A percentile compares a stretch with the other conserved stretches of the same genome.
Conservation (phyloP, 2,888 invertebrate species). For the Chromoteleia sp. region DNA sequence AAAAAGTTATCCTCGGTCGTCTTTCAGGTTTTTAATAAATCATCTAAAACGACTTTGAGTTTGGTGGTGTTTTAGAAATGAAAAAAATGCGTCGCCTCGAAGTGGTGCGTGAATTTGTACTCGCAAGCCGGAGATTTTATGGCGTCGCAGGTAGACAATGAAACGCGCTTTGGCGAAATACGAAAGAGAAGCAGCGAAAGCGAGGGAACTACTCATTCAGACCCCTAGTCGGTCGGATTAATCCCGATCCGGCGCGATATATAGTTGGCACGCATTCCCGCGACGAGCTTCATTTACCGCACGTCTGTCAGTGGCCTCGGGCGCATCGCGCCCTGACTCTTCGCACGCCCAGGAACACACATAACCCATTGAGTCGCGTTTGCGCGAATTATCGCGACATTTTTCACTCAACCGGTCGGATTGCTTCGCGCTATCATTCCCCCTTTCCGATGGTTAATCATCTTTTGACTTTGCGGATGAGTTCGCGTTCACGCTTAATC, state of each 20-base stretch:
- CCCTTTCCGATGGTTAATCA: constrained; percentile 53
- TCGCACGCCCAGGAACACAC: constrained; percentile 55
- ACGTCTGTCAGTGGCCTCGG: constrained; percentile 64
- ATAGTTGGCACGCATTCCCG: constrained; percentile 70
- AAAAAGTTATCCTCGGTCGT: neutral
- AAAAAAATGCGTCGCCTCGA: constrained; percentile 30
- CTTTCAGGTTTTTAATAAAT: constrained; percentile 38
- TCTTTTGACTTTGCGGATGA: constrained; percentile 52
- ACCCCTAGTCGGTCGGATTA: constrained; percentile 74
- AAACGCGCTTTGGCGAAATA: constrained; percentile 56
- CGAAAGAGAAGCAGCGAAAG: constrained; percentile 45
- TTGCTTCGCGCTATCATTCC: constrained; percentile 57
- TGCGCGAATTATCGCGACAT: constrained; percentile 59
- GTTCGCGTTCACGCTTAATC: constrained; percentile 23
- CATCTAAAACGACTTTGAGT: constrained; percentile 45
- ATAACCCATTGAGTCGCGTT: constrained; percentile 54
- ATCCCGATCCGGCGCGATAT: constrained; percentile 77
- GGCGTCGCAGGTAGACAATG: constrained; percentile 65
- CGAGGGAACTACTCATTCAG: constrained; percentile 57
- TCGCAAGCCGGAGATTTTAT: constrained; percentile 48
- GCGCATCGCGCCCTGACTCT: constrained; percentile 58
- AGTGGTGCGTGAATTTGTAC: constrained; percentile 52
- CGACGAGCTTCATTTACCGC: constrained; percentile 69
- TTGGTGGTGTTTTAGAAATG: constrained; percentile 30
- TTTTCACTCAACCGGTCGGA: constrained; percentile 71